Base-by-base conservation (phyloP, 1,140 invertebrate genomes). In the Solenopsis fugax region DNA sequence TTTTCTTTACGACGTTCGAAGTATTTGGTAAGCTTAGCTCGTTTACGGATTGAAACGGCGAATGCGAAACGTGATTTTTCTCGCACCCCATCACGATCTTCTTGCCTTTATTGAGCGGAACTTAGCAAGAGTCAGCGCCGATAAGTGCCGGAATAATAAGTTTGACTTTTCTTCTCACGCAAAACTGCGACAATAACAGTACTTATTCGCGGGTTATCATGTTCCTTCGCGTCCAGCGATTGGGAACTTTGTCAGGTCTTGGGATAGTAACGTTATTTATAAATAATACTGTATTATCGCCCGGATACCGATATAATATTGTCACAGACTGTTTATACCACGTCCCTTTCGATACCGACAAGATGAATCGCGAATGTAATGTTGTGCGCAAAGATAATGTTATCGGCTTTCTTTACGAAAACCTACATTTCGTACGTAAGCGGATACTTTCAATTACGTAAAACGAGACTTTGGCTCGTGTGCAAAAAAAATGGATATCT, bases 91-190 rank as follows among this genome's bases (percentile, higher is more conserved):
- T 29, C 48, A 37, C 21, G 37, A 71, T 82, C 34, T 73, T 45
- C 37, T 34, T 81, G 48, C 18, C 16, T 82, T 82, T 82, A 37
- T 82, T 82, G 21, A 10, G 41, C 65, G 13, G 6, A 81, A 54
- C 37, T 54, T n/a, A 82, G 34, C 5, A 37, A 64, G 21, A 69
- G 65, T 80, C 48, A 75, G 10, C 4, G 13, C 34, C 13, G 85
- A 85, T 87, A 76, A 82, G 5, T 24, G 41, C 4, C n/a, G 34
- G 21, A 67, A 58, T 72, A 86, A 56, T 56, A 54, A 87, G 21
- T 41, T 0, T 16, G 37, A 73, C 6, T 65, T 41, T 72, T 86
- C 75, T 71, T 73, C 37, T 81, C 37, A 58, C 24, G 9, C 52
- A 4, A 62, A 29, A 71, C 24, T 24, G 37, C 52, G 37, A 67